Conservation (phyloP, 2,113 vertebrate species). For the Scolopax mira region DNA sequence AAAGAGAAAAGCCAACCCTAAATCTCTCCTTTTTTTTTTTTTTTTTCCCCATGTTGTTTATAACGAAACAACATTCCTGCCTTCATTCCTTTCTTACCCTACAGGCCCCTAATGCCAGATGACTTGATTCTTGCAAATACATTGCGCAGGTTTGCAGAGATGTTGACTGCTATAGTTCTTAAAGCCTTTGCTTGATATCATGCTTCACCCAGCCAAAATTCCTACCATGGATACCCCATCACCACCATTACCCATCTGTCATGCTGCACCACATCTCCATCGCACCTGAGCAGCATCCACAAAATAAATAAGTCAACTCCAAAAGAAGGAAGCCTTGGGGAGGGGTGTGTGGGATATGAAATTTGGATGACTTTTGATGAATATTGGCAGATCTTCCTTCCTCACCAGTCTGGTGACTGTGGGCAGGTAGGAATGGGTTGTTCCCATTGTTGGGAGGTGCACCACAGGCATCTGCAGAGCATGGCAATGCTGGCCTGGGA, state of each 20-base stretch:
- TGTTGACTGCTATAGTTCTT: not conserved
- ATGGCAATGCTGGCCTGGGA: fast-evolving
- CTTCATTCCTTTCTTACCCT: conserved; percentile 15
- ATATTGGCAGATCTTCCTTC: not conserved
- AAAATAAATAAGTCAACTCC: not conserved
- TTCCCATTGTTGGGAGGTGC: not conserved
- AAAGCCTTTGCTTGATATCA: not conserved
- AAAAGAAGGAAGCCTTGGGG: not conserved
- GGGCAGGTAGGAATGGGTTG: not conserved
- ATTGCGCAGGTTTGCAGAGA: not conserved
- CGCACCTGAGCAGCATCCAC: not conserved
- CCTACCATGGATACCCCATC: not conserved
- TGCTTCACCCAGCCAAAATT: not conserved
- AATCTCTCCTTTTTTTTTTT: not conserved
- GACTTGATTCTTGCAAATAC: conserved; percentile 16
- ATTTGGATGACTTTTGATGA: not conserved
- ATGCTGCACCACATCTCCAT: not conserved
- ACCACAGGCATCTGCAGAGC: not conserved
- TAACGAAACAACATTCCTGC: conserved; percentile 32
- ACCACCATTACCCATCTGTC: not conserved
- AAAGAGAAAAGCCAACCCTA: conserved; percentile 28
- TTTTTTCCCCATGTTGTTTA: not conserved
- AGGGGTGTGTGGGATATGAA: not conserved
- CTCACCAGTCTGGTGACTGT: not conserved
- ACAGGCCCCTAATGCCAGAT: not conserved